Evolutionary conservation across 2,113 vertebrate genomes (phyloP).

Genomic region (Lasiurus borealis): DNA sequence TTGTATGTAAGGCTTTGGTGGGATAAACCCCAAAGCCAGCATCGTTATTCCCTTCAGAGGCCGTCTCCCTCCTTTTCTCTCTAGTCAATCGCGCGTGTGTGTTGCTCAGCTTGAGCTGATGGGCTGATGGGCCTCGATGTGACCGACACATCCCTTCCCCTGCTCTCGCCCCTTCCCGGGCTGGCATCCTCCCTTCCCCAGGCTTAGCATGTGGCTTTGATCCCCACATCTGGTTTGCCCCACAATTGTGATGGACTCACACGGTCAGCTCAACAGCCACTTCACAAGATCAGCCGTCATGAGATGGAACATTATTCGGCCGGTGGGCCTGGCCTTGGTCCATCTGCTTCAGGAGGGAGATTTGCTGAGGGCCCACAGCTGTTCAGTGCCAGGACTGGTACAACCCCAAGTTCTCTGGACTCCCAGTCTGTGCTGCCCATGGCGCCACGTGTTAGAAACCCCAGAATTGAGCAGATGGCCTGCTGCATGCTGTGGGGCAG

Average conservation of each 20-base stretch:
- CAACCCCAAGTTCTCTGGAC: neutral
- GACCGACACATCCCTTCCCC: neutral
- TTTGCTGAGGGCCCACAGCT: neutral
- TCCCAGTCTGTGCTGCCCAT: neutral
- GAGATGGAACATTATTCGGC: too few species aligned
- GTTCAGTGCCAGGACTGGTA: neutral
- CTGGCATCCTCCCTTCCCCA: neutral
- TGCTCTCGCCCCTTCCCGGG: neutral
- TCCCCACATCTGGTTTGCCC: neutral
- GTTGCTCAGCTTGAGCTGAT: neutral
- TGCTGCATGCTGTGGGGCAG: neutral
- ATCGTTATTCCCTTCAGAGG: neutral
- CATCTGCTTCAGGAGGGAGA: neutral
- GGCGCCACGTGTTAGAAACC: accelerated
- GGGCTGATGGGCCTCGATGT: neutral
- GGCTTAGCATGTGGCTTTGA: neutral
- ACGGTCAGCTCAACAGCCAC: neutral
- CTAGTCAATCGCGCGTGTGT: neutral
- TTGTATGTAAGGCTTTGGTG: neutral
- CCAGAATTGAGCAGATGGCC: neutral
- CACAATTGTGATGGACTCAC: neutral
- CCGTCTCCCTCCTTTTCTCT: neutral
- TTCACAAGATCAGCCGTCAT: neutral
- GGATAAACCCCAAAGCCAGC: neutral
- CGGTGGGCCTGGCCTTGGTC: neutral